Evolutionary conservation across 2,888 invertebrate genomes (phyloP).

Genomic region (Cynaeus angustus): DNA sequence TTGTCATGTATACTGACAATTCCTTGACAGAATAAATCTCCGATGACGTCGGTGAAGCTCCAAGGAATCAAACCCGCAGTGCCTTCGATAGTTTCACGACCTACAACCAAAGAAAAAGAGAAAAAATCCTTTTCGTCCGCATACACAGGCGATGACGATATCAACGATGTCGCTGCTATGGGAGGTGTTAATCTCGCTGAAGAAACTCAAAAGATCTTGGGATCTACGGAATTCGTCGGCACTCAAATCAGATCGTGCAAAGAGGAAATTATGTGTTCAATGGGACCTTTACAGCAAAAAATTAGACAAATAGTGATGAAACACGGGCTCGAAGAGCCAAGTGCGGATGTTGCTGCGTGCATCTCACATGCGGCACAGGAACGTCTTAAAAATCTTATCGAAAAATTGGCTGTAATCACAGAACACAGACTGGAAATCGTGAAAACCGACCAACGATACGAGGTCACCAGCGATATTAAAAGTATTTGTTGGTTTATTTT

Average conservation of each 20-base stretch:
- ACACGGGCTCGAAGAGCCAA: slow-evolving; percentile 89
- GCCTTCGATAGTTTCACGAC: slow-evolving; percentile 74
- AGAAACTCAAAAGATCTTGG: slow-evolving; percentile 94
- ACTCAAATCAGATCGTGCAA: slow-evolving; percentile 91
- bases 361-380: slow-evolving; percentile 97
- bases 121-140: slow-evolving; percentile 78
- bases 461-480: slow-evolving; percentile 74
- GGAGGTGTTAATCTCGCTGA: slow-evolving; percentile 98
- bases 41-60: slow-evolving; percentile 68
- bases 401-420: slow-evolving; percentile 93
- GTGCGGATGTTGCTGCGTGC: slow-evolving; percentile 89
- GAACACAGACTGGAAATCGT: slow-evolving; percentile 96
- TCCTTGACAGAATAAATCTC: slow-evolving; percentile 60
- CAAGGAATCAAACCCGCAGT: slow-evolving; percentile 74
- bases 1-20: background rate
- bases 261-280: slow-evolving; percentile 91
- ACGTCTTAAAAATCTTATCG: slow-evolving; percentile 90
- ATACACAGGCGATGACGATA: slow-evolving; percentile 85
- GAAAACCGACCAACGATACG: slow-evolving; percentile 92
- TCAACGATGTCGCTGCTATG: slow-evolving; percentile 99
- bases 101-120: slow-evolving; percentile 82
- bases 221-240: slow-evolving; percentile 84
- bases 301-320: slow-evolving; percentile 84
- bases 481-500: slow-evolving; percentile 71
- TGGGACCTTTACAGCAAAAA: slow-evolving; percentile 84